Base-by-base conservation (phyloP, 2,113 vertebrate genomes). In the Cygnus buccinator region DNA sequence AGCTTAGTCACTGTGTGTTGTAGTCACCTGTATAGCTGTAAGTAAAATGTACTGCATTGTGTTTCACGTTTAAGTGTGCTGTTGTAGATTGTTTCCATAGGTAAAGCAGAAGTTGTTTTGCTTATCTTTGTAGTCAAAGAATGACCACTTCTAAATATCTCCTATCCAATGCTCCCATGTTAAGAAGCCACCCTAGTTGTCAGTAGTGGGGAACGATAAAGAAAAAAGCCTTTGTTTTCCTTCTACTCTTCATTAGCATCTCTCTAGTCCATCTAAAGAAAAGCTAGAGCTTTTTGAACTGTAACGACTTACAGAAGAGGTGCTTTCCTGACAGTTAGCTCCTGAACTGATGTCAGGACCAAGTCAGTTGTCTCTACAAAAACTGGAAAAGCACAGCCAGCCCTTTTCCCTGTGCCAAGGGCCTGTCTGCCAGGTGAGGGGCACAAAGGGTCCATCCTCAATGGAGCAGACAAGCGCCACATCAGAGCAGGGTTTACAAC, bases 151-250 rank as follows among this genome's bases (percentile, higher is more conserved):
- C 16, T 43, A n/a, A 81, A n/a, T 50, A 58, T 13, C 4, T 86
- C 10, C 46, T 11, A 55, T 37, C 19, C 7, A 39, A 8, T 16
- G 13, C 0, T 1, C 35, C n/a, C 5, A 1, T 2, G 3, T 41
- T 50, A 23, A 74, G 67, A 54, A 85, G 15, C 4, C 31, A 13
- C 13, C 6, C 2, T 43, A 37, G 55, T 12, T 70, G 52, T 11
- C 5, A 43, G 20, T 26, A 81, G 75, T 39, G 14, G 14, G 48
- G 43, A 43, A 70, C 11, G 21, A 2, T 25, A 63, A 46, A 73
- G 66, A 28, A 25, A 71, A 18, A 54, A 17, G 3, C 7, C 8
- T n/a, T 41, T 75, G 2, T 23, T 81, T 43, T 61, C 16, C 48
- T 5, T 62, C 11, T 70, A 19, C 3, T 57, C n/a, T 55, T 90